Base-by-base conservation (phyloP, 2,797 vertebrate species). In the Tarsius wallacei region DNA sequence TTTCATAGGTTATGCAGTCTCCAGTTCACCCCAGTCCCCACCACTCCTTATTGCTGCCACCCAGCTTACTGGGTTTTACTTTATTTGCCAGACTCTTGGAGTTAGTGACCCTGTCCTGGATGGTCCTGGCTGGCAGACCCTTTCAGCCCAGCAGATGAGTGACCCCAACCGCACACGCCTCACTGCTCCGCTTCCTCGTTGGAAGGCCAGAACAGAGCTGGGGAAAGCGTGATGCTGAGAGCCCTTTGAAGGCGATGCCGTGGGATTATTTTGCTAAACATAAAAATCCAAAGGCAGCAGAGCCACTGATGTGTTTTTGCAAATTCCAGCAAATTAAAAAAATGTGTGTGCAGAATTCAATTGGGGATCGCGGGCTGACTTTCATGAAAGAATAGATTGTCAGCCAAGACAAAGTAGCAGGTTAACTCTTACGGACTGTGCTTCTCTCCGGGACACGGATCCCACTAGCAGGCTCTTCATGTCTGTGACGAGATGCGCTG, bases 341-440 rank as follows among this genome's bases (percentile, higher is more conserved):
- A 98, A 97, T 73, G 22, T 77, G 97, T 64, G 59, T 61, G n/a
- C 93, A 87, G 93, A 97, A 98, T 98, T 98, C 97, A 96, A 51
- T 3, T 90, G 85, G 95, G 97, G 83, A 64, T 70, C 78, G 81
- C 87, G 88, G 87, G 70, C 96, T 55, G 73, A 87, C 92, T 98
- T 97, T 96, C 91, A 95, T 77, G 93, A 97, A 98, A 97, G 95
- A 97, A 97, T 82, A 97, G 96, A 85, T 71, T 70, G 59, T 53
- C 77, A 80, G 17, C 0, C 86, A 98, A 98, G 97, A 98, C 98
- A 94, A 97, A 97, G 96, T 77, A 89, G 94, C 91, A 97, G 98
- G 98, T 98, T 98, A 98, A 97, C 97, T 97, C 98, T 97, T 98
- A 97, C 91, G 70, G 97, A 96, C 89, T 74, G 66, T 87, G 96